These are phyloP conservation scores for Leuciscus idus DNA, from an alignment of 2,113 vertebrate species.

Conservation along the genomic window DNA sequence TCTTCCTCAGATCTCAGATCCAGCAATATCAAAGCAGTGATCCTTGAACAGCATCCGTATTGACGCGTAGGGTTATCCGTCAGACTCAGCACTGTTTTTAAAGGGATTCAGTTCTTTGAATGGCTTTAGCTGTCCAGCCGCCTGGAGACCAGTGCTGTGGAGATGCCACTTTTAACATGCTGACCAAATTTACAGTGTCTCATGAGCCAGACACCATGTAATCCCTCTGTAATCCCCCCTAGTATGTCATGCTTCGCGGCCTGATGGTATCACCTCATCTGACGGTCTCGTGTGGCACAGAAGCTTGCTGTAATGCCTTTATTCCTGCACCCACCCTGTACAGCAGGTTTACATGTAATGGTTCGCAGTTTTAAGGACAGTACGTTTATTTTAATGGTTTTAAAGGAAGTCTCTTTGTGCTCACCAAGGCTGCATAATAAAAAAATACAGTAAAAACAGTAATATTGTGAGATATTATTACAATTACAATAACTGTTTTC, in stretches of 20 bases:
- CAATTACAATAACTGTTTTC: neutral
- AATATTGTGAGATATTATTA: neutral
- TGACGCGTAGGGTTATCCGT: conserved; percentile 4
- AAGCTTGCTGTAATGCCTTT: neutral
- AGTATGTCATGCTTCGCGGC: conserved; percentile 30
- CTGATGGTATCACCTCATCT: conserved; percentile 45
- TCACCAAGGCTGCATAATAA: neutral
- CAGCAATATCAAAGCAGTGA: neutral
- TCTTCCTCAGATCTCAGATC: neutral
- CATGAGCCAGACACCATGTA: conserved; percentile 46
- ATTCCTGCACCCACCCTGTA: neutral
- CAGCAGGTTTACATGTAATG: neutral
- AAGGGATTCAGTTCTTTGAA: conserved; percentile 25
- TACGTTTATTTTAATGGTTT: neutral
- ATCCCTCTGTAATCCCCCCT: conserved; percentile 45
- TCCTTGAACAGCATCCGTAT: neutral
- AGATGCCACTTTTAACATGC: conserved; percentile 48
- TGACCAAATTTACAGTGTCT: conserved; percentile 48
- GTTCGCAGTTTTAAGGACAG: neutral
- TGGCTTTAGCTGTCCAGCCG: conserved; percentile 42
- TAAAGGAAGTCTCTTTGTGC: neutral
- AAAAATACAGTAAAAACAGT: neutral
- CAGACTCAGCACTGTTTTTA: conserved; percentile 16
- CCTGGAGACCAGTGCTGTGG: neutral
- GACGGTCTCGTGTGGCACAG: conserved; percentile 22